Base-by-base conservation (phyloP, 2,797 vertebrate species). In the Sebastes minor region DNA sequence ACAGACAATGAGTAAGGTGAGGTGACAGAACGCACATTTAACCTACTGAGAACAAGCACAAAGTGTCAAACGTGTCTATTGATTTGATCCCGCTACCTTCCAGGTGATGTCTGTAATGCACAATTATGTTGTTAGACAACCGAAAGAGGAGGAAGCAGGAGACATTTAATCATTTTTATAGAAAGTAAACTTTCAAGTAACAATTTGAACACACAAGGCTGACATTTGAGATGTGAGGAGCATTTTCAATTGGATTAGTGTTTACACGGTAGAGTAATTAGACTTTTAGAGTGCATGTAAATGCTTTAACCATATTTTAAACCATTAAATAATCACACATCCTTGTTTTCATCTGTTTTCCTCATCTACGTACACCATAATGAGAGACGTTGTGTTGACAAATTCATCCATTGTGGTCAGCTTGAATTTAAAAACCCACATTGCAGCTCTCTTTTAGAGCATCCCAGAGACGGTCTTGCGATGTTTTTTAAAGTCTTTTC, bases 401-500 rank as follows among this genome's bases (percentile, higher is more conserved):
- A 38, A 56, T 49, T 79, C 10, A 49, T 53, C 16, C 25, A 32
- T 4, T 38, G 46, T 23, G 13, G 20, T 42, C 16, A n/a, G 11
- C 13, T 76, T 0, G 2, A 76, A 68, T 64, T 33, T 53, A 2
- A 71, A 52, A 53, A 25, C 4, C 11, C 42, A 83, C 81, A 91
- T 87, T 87, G 76, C 81, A 67, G 61, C 42, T 83, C 18, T 62
- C 62, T 85, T 38, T 73, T 5, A 28, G 57, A 80, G 65, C 76
- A 67, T 86, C 33, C 59, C 46, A 66, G 70, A 76, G 30, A 60
- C 4, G n/a, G 85, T 92, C 92, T 91, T 91, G 90, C 91, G 88
- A 92, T 88, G 77, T 76, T 78, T 42, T 73, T 72, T 59, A 35
- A 63, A 49, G 67, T 56, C 27, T 67, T 68, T 77, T 63, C 11